Evolutionary conservation across 2,797 vertebrate genomes (phyloP), one percentile per base, ranked within the genome.

Genomic region (Peromyscus melanophrys): DNA sequence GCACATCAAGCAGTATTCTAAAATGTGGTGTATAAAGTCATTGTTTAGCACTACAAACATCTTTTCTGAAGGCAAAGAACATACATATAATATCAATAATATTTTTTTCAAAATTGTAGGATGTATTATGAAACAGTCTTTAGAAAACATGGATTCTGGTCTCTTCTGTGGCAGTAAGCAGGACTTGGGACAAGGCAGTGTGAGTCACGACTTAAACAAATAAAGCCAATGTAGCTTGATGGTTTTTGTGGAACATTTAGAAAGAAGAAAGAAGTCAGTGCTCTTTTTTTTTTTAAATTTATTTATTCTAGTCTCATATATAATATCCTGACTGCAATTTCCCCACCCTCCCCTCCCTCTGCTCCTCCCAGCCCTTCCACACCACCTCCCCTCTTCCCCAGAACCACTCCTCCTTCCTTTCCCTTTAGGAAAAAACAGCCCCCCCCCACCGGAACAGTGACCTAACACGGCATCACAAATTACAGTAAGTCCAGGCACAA

Each of bases 161-260:
- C 4, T 46, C 65, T 91, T 23, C 8, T 78, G 17, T 91, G 80
- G 7, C 46, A 25, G 16, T n/a, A 89, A 40, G 19, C 59, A 61
- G 27, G 11, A 34, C 49, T 73, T n/a, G 61, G 9, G 19, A 75
- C 1, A 19, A 76, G 19, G 5, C 82, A 96, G 65, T 59, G 4
- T 0, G 78, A 19, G 4, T 29, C 27, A 57, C 61, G 94, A 71
- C 6, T 96, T 92, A 93, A 31, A 17, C 92, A 86, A 89, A 92
- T 31, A 65, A 9, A 91, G 61, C 31, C 27, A 31, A 5, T 46
- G 12, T 34, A 46, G 23, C 17, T 92, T 86, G 17, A 57, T 55
- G 10, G 43, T 8, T 96, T 1, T 85, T 14, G 49, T 88, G 90
- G 43, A 83, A 1, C 46, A 55, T 29, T 17, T 91, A 67, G 80